Evolutionary conservation across 2,797 vertebrate species (phyloP), one percentile per base, ranked within the genome.

Genomic region (Artibeus jamaicensis): DNA sequence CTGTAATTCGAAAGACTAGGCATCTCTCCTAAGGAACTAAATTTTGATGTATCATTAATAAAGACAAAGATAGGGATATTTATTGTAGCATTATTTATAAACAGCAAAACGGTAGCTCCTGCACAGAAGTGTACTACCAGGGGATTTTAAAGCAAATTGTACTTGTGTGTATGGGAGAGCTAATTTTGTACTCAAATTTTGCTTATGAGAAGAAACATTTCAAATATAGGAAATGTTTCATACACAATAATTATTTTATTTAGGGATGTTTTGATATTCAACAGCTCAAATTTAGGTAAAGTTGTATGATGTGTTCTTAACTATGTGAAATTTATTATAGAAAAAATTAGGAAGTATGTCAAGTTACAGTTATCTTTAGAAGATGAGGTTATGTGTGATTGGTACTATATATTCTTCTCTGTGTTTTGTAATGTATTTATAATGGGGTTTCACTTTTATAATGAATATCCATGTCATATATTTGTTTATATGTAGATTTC

Each of bases 81-180:
- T 82, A 53, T 76, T 46, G 24, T 77, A 71, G 18, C 6, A 4
- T 83, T 87, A 77, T 78, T 91, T 84, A 39, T 74, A 46, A 48
- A 39, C 55, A 57, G 21, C 32, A 55, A 39, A 81, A 83, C 55
- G 55, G 50, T 46, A 83, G 32, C 70, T 46, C 16, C 39, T 59
- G 44, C 6, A 71, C 19, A 65, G 70, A 87, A 78, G 44, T 62
- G 16, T 78, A 7, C 68, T 42, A 22, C 73, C 67, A 74, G 19
- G 73, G 73, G 26, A 76, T 67, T 89, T 87, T 65, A 79, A 94
- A 67, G 73, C 85, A 88, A 96, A 87, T 67, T 91, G 12, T 24
- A 11, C 50, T 21, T 82, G 46, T 46, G 26, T 86, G 44, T 62
- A 42, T 85, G 37, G 39, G 57, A 62, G 76, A 70, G 65, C 37